phyloP scores from a whole-genome alignment of 1,140 invertebrate species.

The Phthorimaea operculella region DNA sequence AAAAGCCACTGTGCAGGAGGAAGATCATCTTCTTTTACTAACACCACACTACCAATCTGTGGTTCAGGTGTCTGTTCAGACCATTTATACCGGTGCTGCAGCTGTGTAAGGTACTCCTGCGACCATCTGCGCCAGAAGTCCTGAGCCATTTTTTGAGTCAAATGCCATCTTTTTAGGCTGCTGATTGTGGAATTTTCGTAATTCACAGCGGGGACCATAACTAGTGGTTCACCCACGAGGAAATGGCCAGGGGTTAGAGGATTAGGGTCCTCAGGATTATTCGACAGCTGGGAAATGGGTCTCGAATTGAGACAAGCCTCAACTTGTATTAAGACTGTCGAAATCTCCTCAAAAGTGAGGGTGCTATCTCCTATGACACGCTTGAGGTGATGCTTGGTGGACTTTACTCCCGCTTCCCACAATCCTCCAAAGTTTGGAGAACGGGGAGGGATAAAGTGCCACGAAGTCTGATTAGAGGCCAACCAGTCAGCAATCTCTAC shows the following conservation, averaged over 20 bases:
- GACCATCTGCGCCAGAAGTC: conserved; percentile 13
- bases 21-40: conserved; percentile 7
- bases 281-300: conserved; percentile 6
- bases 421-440: conserved; percentile 5
- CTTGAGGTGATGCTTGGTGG: background rate
- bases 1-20: background rate
- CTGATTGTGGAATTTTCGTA: background rate
- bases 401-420: conserved; percentile 1
- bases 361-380: conserved; percentile 1
- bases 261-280: conserved; percentile 1
- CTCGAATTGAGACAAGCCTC: conserved; percentile 13
- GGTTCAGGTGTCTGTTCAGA: background rate
- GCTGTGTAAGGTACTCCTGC: conserved; percentile 8
- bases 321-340: conserved; percentile 10
- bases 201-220: conserved; percentile 8
- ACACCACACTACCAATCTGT: conserved; percentile 1
- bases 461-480: background rate
- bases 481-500: background rate
- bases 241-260: conserved; percentile 37
- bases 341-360: conserved; percentile 9
- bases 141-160: conserved; percentile 8
- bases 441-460: conserved; percentile 4
- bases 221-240: conserved; percentile 31
- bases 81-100: conserved; percentile 5
- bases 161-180: conserved; percentile 8